Conservation (phyloP, 2,888 invertebrate genomes). For the Drosophila neonasuta region DNA sequence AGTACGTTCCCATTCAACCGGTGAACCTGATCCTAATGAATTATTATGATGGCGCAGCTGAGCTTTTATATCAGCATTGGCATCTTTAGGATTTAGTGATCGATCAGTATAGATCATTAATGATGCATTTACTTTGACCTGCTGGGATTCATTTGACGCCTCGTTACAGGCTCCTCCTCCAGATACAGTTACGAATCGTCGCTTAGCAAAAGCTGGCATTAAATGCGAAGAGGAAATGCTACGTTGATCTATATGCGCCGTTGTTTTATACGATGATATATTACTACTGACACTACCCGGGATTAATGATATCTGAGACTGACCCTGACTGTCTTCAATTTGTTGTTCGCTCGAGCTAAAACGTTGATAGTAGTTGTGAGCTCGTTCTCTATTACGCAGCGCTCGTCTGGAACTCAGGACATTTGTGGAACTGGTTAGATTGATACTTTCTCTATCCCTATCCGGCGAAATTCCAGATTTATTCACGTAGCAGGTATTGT, state of each 20-base stretch:
- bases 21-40: constrained; percentile 18
- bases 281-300: constrained; percentile 16
- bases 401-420: constrained; percentile 59
- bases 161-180: constrained; percentile 25
- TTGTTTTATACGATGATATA: constrained; percentile 52
- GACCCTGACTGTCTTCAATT: not conserved
- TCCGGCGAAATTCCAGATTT: constrained; percentile 16
- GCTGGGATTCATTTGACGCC: constrained; percentile 39
- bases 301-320: not conserved
- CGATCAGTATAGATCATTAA: constrained; percentile 27
- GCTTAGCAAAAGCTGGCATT: constrained; percentile 82
- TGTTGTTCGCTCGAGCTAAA: constrained; percentile 48
- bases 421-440: constrained; percentile 42
- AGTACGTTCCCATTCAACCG: constrained; percentile 40
- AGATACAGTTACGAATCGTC: constrained; percentile 63
- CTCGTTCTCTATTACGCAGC: constrained; percentile 58
- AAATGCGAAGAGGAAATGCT: constrained; percentile 81
- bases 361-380: constrained; percentile 65
- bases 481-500: constrained; percentile 12
- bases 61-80: not conserved
- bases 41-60: constrained; percentile 1
- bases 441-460: constrained; percentile 23
- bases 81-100: not conserved
- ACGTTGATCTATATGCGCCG: constrained; percentile 78
- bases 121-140: constrained; percentile 27